Conservation (phyloP, 2,797 vertebrate species). For the Labroides dimidiatus region DNA sequence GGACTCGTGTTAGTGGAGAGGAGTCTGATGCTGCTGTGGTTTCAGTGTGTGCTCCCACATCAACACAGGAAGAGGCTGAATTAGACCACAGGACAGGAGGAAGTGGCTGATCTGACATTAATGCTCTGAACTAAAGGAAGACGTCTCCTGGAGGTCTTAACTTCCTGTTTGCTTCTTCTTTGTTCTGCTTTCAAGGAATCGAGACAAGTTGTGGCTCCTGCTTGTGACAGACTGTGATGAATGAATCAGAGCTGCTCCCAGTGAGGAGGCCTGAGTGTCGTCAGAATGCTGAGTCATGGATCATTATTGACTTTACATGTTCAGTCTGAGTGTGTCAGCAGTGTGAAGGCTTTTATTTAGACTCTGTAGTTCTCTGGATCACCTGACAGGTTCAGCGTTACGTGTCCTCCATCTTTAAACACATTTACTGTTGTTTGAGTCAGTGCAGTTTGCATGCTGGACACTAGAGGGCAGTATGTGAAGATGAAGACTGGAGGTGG, state of each 20-base stretch:
- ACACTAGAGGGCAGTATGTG: conserved; percentile 72
- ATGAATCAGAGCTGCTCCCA: conserved; percentile 42
- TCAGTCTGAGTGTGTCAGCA: conserved; percentile 3
- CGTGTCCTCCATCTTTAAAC: neutral
- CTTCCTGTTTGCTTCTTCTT: neutral
- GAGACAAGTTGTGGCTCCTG: neutral
- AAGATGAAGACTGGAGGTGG: neutral
- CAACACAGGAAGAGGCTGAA: too few relatives aligned
- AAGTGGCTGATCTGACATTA: too few relatives aligned
- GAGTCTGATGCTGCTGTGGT: neutral
- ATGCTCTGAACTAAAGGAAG: neutral
- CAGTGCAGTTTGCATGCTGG: conserved; percentile 46
- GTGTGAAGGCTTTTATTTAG: neutral
- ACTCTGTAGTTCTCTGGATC: neutral
- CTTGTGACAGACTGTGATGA: conserved; percentile 8
- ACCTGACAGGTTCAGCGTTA: neutral
- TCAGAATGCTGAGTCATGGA: conserved; percentile 13
- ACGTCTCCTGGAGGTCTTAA: neutral
- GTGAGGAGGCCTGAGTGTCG: neutral
- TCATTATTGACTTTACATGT: conserved; percentile 34
- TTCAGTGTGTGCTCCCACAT: too few relatives aligned
- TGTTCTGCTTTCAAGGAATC: neutral
- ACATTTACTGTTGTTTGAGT: too few relatives aligned
- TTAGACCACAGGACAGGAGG: too few relatives aligned
- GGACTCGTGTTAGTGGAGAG: neutral